Percentiles rank a stretch among this genome's conserved stretches.
Evolutionary conservation across 2,888 invertebrate species (phyloP).

Genomic region (Alloplasta piceator): DNA sequence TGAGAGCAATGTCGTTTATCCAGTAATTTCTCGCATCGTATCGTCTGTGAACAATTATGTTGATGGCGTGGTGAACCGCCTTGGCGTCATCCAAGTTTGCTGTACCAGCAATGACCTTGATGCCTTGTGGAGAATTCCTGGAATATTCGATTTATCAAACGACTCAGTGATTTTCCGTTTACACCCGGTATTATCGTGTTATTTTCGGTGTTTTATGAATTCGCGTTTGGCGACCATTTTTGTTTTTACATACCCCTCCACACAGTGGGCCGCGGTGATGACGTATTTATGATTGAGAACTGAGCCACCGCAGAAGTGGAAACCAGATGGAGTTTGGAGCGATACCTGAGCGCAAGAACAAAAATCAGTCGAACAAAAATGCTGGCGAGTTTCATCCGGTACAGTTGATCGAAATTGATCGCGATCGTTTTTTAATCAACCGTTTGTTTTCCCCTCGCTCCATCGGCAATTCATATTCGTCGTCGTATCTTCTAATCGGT

Average conservation of each 20-base stretch:
- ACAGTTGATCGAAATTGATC: constrained; percentile 23
- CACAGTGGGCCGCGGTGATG: constrained; percentile 76
- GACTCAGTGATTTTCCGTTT: neutral
- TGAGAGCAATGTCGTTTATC: constrained; percentile 76
- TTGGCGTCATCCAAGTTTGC: constrained; percentile 44
- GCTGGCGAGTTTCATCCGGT: neutral
- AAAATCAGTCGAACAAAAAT: too few relatives aligned
- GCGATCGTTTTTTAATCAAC: neutral
- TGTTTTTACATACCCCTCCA: constrained; percentile 58
- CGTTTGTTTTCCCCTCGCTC: neutral
- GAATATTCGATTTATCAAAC: neutral
- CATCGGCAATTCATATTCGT: too few relatives aligned
- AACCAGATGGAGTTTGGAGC: constrained; percentile 55
- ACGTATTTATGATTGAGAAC: constrained; percentile 69
- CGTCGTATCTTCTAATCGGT: neutral
- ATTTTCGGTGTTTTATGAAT: neutral
- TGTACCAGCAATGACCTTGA: constrained; percentile 71
- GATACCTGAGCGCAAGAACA: constrained; percentile 66
- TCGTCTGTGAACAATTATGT: constrained; percentile 67
- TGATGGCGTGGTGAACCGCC: constrained; percentile 14
- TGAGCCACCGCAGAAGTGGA: constrained; percentile 74
- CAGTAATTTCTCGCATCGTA: constrained; percentile 62
- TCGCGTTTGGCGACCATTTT: neutral
- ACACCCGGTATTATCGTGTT: neutral
- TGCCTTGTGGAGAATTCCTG: neutral